Evolutionary conservation across 2,113 vertebrate species (phyloP).

Genomic region (Apaloderma vittatum): DNA sequence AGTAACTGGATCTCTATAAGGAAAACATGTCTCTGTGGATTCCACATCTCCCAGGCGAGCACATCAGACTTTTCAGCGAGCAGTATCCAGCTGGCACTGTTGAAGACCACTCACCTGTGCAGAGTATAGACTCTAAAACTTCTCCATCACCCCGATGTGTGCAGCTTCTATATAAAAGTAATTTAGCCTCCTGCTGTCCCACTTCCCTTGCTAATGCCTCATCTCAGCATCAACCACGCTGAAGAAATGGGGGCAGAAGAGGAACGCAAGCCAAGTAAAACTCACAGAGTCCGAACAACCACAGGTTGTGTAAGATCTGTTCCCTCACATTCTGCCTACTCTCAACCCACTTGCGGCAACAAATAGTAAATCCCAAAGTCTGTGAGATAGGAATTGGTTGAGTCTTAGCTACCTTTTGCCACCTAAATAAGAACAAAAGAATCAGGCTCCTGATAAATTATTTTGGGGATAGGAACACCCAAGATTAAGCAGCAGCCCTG

Average conservation of each 20-base stretch:
- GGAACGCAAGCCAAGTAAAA: background rate
- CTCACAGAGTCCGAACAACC: background rate
- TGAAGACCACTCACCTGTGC: background rate
- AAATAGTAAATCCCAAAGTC: slow-evolving; percentile 17
- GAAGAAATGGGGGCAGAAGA: background rate
- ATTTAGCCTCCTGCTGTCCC: background rate
- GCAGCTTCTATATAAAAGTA: background rate
- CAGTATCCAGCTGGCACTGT: background rate
- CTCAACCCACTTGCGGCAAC: background rate
- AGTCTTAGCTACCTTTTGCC: background rate
- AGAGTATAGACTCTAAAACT: background rate
- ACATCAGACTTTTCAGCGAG: background rate
- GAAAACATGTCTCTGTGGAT: background rate
- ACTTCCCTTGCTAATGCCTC: background rate
- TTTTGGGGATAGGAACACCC: background rate
- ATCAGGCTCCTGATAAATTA: background rate
- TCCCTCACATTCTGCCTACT: background rate
- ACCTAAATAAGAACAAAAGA: slow-evolving; percentile 14
- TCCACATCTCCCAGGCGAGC: background rate
- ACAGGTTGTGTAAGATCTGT: background rate
- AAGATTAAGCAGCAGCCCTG: background rate
- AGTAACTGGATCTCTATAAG: background rate
- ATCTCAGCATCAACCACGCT: background rate
- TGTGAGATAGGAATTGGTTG: background rate
- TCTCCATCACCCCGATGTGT: background rate